These are phyloP conservation scores for Sepioteuthis lessoniana DNA, from an alignment of 2,888 invertebrate genomes.

Conservation along the genomic window DNA sequence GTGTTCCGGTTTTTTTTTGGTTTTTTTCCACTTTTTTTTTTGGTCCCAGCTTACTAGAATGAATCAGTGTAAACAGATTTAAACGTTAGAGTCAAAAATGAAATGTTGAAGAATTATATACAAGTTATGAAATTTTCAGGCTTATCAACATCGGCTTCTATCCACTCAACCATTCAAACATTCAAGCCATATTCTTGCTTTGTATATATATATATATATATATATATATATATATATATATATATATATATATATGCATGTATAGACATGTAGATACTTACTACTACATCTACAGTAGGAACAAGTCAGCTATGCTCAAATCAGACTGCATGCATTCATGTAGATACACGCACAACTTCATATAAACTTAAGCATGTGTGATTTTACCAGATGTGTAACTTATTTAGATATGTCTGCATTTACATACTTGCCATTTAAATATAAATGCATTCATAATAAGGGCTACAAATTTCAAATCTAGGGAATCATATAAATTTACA, in stretches of 20 bases:
- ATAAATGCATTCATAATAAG: no score
- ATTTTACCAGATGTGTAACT: neutral
- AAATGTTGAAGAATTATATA: neutral
- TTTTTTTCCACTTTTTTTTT: neutral
- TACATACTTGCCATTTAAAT: neutral
- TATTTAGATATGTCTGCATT: neutral
- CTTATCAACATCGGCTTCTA: constrained; percentile 7
- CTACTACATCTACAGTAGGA: neutral
- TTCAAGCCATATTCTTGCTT: neutral
- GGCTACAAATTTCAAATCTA: no score
- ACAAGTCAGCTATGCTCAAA: neutral
- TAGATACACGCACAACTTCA: neutral
- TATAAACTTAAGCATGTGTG: neutral
- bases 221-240: neutral
- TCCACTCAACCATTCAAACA: neutral
- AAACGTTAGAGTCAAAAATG: neutral
- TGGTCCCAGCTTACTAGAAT: constrained; percentile 33
- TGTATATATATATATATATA: neutral
- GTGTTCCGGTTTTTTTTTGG: neutral
- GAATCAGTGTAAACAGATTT: neutral
- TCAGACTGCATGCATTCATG: neutral
- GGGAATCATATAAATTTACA: no score
- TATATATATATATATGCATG: neutral
- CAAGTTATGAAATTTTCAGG: neutral
- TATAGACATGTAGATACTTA: neutral